phyloP scores from a whole-genome alignment of 2,888 invertebrate species.

The Emmelina monodactyla region DNA sequence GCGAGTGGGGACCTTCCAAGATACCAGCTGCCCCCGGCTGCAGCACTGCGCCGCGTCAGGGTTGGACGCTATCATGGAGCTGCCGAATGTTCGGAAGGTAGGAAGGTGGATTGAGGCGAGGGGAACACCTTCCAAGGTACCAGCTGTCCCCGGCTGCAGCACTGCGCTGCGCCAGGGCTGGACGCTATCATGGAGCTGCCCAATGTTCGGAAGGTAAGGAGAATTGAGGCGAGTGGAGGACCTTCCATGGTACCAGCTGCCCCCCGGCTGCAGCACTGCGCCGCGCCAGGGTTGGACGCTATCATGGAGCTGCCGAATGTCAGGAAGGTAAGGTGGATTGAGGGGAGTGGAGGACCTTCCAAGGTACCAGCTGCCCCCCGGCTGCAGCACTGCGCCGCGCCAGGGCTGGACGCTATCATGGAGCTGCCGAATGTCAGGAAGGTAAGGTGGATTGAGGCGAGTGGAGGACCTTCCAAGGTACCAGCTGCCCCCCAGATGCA shows the following conservation, averaged over 20 bases:
- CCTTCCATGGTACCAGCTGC: too few relatives aligned
- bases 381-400: conserved; percentile 81
- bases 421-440: conserved; percentile 89
- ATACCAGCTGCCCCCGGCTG: too few relatives aligned
- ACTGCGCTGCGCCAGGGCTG: conserved; percentile 83
- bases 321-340: conserved; percentile 71
- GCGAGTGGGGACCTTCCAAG: too few relatives aligned
- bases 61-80: conserved; percentile 81
- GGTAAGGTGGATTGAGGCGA: too few relatives aligned
- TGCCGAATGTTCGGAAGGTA: conserved; percentile 84
- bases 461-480: too few relatives aligned
- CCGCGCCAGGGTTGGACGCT: conserved; percentile 78
- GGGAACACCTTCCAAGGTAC: too few relatives aligned
- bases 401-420: conserved; percentile 83
- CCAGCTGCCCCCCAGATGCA: too few relatives aligned
- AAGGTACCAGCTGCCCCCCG: too few relatives aligned
- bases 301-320: conserved; percentile 91
- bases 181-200: conserved; percentile 87
- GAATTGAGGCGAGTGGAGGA: too few relatives aligned
- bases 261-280: conserved; percentile 80
- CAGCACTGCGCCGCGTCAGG: conserved; percentile 84
- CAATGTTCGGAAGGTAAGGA: conserved; percentile 76
- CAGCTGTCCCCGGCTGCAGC: conserved; percentile 75
- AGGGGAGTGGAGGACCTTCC: too few relatives aligned
- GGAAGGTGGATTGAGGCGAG: too few relatives aligned